These are phyloP conservation scores for Sinopyrophorus schimmeli DNA, from an alignment of 2,888 invertebrate genomes.

Conservation along the genomic window DNA sequence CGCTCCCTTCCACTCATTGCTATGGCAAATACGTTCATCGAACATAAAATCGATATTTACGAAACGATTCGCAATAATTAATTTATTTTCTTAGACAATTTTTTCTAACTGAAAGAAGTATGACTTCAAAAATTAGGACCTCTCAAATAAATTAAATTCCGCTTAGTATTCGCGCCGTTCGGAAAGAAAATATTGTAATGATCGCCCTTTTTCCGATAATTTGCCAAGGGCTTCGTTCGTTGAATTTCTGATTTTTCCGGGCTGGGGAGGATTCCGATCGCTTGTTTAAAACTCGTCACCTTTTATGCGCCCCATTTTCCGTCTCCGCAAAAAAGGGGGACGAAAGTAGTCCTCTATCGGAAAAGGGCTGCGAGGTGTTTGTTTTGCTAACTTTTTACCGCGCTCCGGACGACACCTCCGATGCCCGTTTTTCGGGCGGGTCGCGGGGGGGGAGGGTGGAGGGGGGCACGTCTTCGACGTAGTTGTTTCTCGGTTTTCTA, in stretches of 20 bases:
- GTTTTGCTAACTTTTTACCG: slow-evolving; percentile 1
- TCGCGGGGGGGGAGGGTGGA: not conserved
- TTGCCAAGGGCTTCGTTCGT: slow-evolving; percentile 33
- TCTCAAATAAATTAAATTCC: slow-evolving; percentile 31
- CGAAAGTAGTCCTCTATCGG: slow-evolving; percentile 1
- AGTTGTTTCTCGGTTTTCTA: slow-evolving; percentile 22
- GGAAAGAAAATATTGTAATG: slow-evolving; percentile 30
- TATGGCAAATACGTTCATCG: no score
- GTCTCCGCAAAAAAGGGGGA: slow-evolving; percentile 11
- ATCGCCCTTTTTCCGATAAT: slow-evolving; percentile 39
- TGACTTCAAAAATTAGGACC: no score
- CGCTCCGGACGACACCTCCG: not conserved
- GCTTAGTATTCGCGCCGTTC: slow-evolving; percentile 30
- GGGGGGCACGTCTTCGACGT: slow-evolving; percentile 7
- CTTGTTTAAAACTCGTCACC: slow-evolving; percentile 24
- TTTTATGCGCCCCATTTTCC: slow-evolving; percentile 7
- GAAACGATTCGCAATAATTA: no score
- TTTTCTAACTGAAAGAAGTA: no score
- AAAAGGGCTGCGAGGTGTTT: slow-evolving; percentile 13
- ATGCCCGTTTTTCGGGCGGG: not conserved
- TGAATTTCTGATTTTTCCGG: slow-evolving; percentile 37
- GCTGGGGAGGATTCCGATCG: slow-evolving; percentile 29
- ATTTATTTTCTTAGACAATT: no score
- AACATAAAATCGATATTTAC: no score
- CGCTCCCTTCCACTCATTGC: no score